Conservation (phyloP, 2,888 invertebrate genomes). For the Tryphoninae sp. region DNA sequence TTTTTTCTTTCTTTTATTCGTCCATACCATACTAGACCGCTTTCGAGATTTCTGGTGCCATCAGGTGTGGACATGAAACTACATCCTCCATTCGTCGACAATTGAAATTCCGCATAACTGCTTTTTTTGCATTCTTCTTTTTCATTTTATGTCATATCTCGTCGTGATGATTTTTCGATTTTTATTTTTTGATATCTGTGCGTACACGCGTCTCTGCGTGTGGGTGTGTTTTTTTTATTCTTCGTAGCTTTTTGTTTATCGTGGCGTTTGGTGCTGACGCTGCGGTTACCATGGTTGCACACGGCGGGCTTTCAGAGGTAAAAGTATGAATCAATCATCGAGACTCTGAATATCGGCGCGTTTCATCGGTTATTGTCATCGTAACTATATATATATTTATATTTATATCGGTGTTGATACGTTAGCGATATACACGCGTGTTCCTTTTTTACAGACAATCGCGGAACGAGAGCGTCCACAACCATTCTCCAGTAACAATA, state of each 20-base stretch:
- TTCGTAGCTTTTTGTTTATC: background rate
- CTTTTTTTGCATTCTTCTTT: background rate
- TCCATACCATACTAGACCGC: background rate
- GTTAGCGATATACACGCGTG: too few relatives aligned
- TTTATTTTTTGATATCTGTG: too few relatives aligned
- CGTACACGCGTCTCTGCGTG: too few relatives aligned
- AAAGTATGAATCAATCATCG: slow-evolving; percentile 51
- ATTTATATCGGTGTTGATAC: background rate
- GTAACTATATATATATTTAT: background rate
- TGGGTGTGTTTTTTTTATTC: too few relatives aligned
- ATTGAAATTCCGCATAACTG: background rate
- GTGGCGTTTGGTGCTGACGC: background rate
- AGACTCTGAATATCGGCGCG: slow-evolving; percentile 1
- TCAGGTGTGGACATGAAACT: background rate
- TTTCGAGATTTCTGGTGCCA: background rate
- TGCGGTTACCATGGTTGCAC: background rate
- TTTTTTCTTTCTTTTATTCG: background rate
- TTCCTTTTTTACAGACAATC: too few relatives aligned
- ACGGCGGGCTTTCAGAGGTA: slow-evolving; percentile 5
- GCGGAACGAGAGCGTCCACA: too few relatives aligned
- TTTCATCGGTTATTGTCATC: slow-evolving; percentile 19
- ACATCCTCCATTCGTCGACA: slow-evolving; percentile 2
- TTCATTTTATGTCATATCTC: background rate
- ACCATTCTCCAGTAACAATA: too few relatives aligned
- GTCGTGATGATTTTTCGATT: slow-evolving; percentile 37